Conservation (phyloP, 1,140 invertebrate species). For the Streblospio benedicti region DNA sequence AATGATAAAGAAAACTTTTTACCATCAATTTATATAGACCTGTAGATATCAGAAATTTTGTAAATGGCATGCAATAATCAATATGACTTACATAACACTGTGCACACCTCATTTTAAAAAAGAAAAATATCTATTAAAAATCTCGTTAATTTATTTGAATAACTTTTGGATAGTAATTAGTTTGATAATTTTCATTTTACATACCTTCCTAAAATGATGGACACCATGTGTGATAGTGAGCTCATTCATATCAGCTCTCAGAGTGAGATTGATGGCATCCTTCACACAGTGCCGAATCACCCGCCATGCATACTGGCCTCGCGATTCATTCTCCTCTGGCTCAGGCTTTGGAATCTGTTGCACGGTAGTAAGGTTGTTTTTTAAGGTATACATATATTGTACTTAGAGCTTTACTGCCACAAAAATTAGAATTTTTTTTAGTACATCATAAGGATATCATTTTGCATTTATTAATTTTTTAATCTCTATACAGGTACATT, state of each 20-base stretch:
- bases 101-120: background rate
- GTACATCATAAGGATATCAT: too few species aligned
- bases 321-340: conserved; percentile 23
- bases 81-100: background rate
- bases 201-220: conserved; percentile 34
- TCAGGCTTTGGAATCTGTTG: too few species aligned
- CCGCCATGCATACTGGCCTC: conserved; percentile 31
- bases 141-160: background rate
- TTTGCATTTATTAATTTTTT: too few species aligned
- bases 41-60: too few species aligned
- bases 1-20: too few species aligned
- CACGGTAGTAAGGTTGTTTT: too few species aligned
- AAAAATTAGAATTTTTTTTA: too few species aligned
- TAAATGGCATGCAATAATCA: background rate
- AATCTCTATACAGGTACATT: too few species aligned
- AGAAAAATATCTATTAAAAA: background rate
- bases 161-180: background rate
- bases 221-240: conserved; percentile 36
- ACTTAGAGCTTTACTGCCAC: too few species aligned
- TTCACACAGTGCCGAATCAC: conserved; percentile 31
- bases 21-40: too few species aligned
- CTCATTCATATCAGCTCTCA: conserved; percentile 30
- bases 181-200: conserved; percentile 26
- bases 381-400: too few species aligned
- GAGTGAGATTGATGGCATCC: conserved; percentile 27